Evolutionary conservation across 2,888 invertebrate genomes (phyloP), one percentile per base, ranked within the genome.

Genomic region (Drosophila hamatofila): DNA sequence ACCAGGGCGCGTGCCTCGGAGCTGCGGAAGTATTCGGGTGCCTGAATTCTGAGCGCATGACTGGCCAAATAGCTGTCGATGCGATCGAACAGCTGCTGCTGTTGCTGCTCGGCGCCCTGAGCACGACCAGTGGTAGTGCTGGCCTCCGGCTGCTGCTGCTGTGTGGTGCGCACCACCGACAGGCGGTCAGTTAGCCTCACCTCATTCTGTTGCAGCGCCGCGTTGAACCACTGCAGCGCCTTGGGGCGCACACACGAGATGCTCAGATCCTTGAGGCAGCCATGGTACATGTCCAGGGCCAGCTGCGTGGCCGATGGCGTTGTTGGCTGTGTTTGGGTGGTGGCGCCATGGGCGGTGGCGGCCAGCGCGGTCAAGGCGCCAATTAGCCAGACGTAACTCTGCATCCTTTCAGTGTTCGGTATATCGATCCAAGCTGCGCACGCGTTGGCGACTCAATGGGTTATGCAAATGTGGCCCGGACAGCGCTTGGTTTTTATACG

Each of bases 141-240:
- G 7, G 67, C 6, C 1, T 52, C 33, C 2, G 21, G 16, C 12
- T 41, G 59, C 12, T 39, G 59, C 11, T 39, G 59, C 54, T 92
- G 93, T 18, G 88, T 69, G n/a, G 95, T 75, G 89, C 95, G 96
- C 27, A 96, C 94, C 75, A 97, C 94, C 16, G 95, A 94, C 64
- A 97, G 93, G 89, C 96, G 95, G n/a, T 96, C 95, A 8, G 96
- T 97, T 75, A 97, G 94, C 70, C 94, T 94, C 78, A 97, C 95
- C 90, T 95, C 95, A 64, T 96, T 95, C 83, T 96, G 94, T 82
- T 95, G 94, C 23, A 94, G 93, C 4, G 95, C 96, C 69, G 94
- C 94, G 80, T 95, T 95, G 82, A 96, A 94, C 95, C 96, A 97
- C 78, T 95, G 94, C 89, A 97, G 92, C 51, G 97, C 95, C 92